Conservation (phyloP, 2,888 invertebrate species). For the Philereme vetulata region DNA sequence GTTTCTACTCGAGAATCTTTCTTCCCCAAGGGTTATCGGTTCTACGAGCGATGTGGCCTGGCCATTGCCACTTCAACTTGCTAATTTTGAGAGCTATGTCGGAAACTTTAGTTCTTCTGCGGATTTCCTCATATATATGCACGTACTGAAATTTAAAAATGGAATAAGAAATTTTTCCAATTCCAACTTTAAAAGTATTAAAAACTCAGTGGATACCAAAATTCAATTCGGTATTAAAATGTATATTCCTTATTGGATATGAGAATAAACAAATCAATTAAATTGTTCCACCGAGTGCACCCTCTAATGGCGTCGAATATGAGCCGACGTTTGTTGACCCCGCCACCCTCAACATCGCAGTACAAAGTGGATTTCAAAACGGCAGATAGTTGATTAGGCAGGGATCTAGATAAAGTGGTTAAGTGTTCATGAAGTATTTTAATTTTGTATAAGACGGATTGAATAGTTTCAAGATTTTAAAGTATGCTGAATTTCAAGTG, state of each 20-base stretch:
- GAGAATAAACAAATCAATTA: slow-evolving; percentile 75
- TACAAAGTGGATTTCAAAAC: slow-evolving; percentile 11
- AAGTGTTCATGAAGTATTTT: slow-evolving; percentile 5
- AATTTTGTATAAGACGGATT: slow-evolving; percentile 2
- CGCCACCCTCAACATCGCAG: slow-evolving; percentile 10
- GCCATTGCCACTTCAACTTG: too few species aligned
- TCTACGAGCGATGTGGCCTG: too few species aligned
- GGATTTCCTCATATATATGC: too few species aligned
- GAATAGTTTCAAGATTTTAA: background rate
- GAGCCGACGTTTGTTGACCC: slow-evolving; percentile 47
- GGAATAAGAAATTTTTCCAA: too few species aligned
- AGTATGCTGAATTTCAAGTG: too few species aligned
- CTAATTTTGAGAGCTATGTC: too few species aligned
- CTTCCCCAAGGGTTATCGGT: too few species aligned
- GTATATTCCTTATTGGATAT: slow-evolving; percentile 58
- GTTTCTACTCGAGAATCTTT: too few species aligned
- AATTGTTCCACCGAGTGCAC: slow-evolving; percentile 66
- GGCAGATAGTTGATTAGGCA: slow-evolving; percentile 25
- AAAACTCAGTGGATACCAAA: background rate
- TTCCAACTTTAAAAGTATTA: too few species aligned
- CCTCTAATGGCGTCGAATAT: slow-evolving; percentile 62
- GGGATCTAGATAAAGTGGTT: slow-evolving; percentile 21
- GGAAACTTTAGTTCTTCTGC: too few species aligned
- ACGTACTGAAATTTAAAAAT: too few species aligned
- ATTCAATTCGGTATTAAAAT: slow-evolving; percentile 40